Evolutionary conservation across 64 coral and sea anemone species (phyloP).

Genomic region (Porites lutea): DNA sequence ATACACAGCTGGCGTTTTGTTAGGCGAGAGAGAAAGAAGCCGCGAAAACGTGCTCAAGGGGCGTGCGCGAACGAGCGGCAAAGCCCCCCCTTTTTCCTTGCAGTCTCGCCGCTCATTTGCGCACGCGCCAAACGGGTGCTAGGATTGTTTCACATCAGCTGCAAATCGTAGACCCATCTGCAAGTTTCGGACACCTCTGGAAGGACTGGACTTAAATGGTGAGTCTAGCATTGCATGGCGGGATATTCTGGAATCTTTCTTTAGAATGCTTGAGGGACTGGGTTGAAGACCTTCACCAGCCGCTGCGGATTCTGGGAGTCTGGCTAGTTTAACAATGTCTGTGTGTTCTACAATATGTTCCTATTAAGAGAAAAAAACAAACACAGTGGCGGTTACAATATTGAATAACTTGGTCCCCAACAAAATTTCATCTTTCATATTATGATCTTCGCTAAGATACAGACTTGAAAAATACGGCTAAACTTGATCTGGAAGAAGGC

Average conservation of each 20-base stretch:
- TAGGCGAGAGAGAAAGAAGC: no score
- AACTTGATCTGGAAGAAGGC: no score
- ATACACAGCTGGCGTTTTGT: no score
- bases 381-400: background rate
- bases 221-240: conserved; percentile 46
- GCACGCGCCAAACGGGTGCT: background rate
- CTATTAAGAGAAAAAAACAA: background rate
- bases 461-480: no score
- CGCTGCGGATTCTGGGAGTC: conserved; percentile 51
- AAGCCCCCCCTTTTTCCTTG: no score
- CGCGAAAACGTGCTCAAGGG: no score
- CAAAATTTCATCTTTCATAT: background rate
- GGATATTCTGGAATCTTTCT: conserved; percentile 75
- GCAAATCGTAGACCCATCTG: conserved; percentile 79
- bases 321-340: conserved; percentile 79
- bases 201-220: conserved; percentile 44
- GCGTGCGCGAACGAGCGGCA: no score
- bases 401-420: background rate
- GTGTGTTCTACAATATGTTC: conserved; percentile 80
- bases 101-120: no score
- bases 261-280: conserved; percentile 74
- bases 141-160: conserved; percentile 76
- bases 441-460: no score
- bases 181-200: conserved; percentile 55
- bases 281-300: conserved; percentile 11